These are phyloP conservation scores for Pocillopora verrucosa DNA, from an alignment of 64 coral and sea anemone species.

Conservation along the genomic window DNA sequence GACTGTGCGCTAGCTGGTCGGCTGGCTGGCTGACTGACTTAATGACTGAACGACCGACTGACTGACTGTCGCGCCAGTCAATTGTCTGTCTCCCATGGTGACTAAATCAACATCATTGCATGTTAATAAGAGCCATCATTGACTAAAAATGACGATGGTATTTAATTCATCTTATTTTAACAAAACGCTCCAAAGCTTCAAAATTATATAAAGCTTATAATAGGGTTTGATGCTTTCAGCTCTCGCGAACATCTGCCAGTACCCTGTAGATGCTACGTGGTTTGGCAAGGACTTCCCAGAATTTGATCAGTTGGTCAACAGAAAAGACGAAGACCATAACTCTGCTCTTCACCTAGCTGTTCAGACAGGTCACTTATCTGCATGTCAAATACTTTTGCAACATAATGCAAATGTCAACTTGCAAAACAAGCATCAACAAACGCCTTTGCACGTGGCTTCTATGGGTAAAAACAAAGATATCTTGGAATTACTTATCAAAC, in stretches of 20 bases:
- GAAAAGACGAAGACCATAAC: conserved; percentile 13
- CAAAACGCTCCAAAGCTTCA: no score
- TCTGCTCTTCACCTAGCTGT: conserved; percentile 67
- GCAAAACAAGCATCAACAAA: conserved; percentile 50
- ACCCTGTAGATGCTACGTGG: background rate
- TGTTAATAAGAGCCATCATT: no score
- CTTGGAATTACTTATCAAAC: conserved; percentile 29
- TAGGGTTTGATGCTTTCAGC: background rate
- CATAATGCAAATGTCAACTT: conserved; percentile 47
- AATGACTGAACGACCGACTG: background rate
- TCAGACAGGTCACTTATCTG: conserved; percentile 43
- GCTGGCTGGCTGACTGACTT: background rate
- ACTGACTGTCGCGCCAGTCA: accelerated
- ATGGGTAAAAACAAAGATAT: conserved; percentile 24
- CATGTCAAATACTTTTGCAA: conserved; percentile 29
- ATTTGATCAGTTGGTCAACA: conserved; percentile 42
- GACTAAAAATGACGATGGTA: no score
- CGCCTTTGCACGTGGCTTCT: conserved; percentile 55
- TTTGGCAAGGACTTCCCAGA: background rate
- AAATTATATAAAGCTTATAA: no score
- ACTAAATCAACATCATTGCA: no score
- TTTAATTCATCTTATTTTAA: no score
- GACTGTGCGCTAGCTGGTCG: background rate
- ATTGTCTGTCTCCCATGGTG: background rate
- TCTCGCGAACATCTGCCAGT: background rate